Percentiles rank a stretch among this genome's conserved stretches.
Evolutionary conservation across 2,797 vertebrate genomes (phyloP).

Genomic region (Enteromius fasciolatus): DNA sequence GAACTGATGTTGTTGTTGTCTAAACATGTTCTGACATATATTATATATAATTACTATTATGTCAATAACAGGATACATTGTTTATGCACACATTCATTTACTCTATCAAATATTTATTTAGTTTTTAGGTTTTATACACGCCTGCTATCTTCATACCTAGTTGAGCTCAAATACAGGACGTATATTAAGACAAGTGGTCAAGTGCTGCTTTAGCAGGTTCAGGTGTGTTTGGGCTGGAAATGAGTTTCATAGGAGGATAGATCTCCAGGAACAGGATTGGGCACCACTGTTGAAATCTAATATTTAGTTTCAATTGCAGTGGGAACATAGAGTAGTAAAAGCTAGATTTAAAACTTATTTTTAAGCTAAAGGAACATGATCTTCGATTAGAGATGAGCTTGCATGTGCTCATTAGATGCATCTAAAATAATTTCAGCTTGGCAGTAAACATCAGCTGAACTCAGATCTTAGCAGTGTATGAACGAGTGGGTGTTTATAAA

Average conservation of each 20-base stretch:
- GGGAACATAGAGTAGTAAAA: background rate
- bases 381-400: background rate
- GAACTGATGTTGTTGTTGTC: background rate
- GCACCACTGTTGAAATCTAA: background rate
- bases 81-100: background rate
- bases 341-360: background rate
- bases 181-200: background rate
- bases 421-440: background rate
- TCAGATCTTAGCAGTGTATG: background rate
- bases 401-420: background rate
- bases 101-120: background rate
- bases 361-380: background rate
- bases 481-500: slow-evolving; percentile 26
- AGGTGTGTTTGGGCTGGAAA: background rate
- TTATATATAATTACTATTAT: too few species aligned
- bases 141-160: background rate
- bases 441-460: background rate
- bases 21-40: background rate
- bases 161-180: background rate
- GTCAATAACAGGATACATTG: background rate
- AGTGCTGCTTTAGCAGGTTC: too few species aligned
- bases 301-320: background rate
- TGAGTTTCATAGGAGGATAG: background rate
- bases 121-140: background rate
- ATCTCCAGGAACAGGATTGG: background rate